phyloP scores from a whole-genome alignment of 2,888 invertebrate genomes.

The Epinotia ramella region DNA sequence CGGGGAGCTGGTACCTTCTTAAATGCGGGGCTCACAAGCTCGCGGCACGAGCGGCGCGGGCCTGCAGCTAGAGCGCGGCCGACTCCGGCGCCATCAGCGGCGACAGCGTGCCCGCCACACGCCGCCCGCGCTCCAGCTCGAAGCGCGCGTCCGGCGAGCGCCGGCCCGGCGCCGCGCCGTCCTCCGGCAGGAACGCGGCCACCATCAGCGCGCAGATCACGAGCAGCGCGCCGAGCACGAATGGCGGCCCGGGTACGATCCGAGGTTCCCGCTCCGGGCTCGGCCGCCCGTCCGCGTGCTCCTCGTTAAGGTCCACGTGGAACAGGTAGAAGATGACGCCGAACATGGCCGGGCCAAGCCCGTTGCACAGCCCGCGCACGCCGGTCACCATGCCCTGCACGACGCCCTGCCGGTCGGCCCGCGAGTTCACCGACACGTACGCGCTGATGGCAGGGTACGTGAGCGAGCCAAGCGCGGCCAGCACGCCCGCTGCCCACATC shows the following conservation, averaged over 20 bases:
- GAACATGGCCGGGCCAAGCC: conserved; percentile 99
- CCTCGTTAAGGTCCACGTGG: conserved; percentile 97
- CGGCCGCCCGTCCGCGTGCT: conserved; percentile 73
- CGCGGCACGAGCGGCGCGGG: conserved; percentile 74
- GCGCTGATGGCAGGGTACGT: conserved; percentile 99
- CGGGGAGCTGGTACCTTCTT: conserved; percentile 75
- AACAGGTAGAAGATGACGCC: conserved; percentile 99
- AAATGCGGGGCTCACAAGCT: conserved; percentile 79
- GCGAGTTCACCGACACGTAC: conserved; percentile 98
- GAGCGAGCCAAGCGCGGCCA: conserved; percentile 98
- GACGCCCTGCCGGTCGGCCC: conserved; percentile 98
- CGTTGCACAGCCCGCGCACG: conserved; percentile 98
- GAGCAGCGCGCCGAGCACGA: conserved; percentile 98
- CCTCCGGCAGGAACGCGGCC: conserved; percentile 93
- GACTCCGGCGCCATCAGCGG: conserved; percentile 92
- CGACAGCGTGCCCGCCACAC: conserved; percentile 91
- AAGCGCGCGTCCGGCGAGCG: conserved; percentile 90
- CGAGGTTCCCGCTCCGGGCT: conserved; percentile 84
- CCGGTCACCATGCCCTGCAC: conserved; percentile 99
- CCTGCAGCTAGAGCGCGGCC: conserved; percentile 88
- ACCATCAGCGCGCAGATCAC: conserved; percentile 98
- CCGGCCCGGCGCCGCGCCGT: conserved; percentile 72
- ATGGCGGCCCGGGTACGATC: conserved; percentile 98
- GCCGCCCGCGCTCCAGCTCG: conserved; percentile 92
- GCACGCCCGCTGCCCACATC: conserved; percentile 99